Base-by-base conservation (phyloP, 2,797 vertebrate genomes). In the Gephyroberyx darwinii region DNA sequence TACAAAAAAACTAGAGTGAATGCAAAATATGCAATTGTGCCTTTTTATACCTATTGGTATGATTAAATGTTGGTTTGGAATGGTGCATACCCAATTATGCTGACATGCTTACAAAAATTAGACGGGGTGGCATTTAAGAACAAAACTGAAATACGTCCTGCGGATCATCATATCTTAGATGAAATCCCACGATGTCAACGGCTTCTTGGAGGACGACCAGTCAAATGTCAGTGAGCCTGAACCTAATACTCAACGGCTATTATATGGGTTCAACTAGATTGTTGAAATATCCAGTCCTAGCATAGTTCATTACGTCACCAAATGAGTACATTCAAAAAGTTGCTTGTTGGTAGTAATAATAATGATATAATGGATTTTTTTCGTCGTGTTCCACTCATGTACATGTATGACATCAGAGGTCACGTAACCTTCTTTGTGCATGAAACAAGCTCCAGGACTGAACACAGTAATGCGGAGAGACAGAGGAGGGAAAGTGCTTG, bases 1-100 rank as follows among this genome's bases (percentile, higher is more conserved):
- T 47, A 60, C 64, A 82, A 80, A 79, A 72, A 88, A 64, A 67
- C 82, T 94, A 94, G 95, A 94, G 94, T 96, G 96, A 99, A 99
- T 98, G 96, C 96, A 94, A 98, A 94, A 96, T 96, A 98, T 98
- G 97, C 97, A 98, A 98, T 95, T 96, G 97, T 99, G 97, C 97
- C 98, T 99, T 99, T 94, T 99, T 98, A 96, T 98, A 98, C 95
- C 96, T 92, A 92, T 93, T 90, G 95, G 96, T 96, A 96, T 94
- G 95, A 93, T 95, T 94, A 91, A 92, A 92, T 89, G 93, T 95
- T 94, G 93, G 93, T 93, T 95, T 92, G 95, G 93, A 95, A 95
- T 93, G 93, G 93, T 95, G 89, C 89, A 88, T 88, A 90, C 91
- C 84, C 84, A 87, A 87, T 93, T 92, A 89, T 87, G 92, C 91